Evolutionary conservation across 2,797 vertebrate genomes (phyloP), one percentile per base, ranked within the genome.

Genomic region (Lithobates sylvaticus): DNA sequence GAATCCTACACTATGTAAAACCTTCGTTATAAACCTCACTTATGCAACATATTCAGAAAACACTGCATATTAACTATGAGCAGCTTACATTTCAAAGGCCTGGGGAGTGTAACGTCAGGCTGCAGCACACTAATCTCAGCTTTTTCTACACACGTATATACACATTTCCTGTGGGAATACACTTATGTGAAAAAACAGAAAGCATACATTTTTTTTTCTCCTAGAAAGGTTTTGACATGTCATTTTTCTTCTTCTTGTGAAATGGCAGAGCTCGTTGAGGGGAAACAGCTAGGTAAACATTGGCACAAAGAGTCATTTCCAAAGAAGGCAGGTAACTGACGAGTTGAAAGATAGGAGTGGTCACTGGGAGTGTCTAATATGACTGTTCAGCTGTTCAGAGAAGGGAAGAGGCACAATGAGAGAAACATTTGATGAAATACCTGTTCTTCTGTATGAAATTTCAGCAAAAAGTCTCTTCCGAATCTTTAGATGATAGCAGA

Each of bases 281-380:
- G 86, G 86, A 87, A 87, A 84, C 86, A 87, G 86, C 86, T 87
- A 87, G 86, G 81, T 87, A 87, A 87, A 87, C 86, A 87, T 61
- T 68, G 68, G 69, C 85, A 87, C 50, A 87, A 87, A 78, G 81
- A 74, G 69, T 74, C 65, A 58, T 78, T 84, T 87, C 86, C 86
- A 87, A 84, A 71, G 26, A 50, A 69, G 81, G 58, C 81, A 87
- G 86, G 86, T 79, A 75, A 69, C 85, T 78, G 80, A 79, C 69
- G 44, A 23, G 81, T 34, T 68, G 73, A 87, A 78, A 70, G 83
- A 84, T 83, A 71, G 70, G 34, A 73, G 81, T 61, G 54, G 50
- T 54, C 50, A 18, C 16, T 54, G 50, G 50, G 50, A 54, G 50
- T 5, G 50, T 54, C 50, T 50, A 50, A 16, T 12, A 50, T 50